These are phyloP conservation scores for Rotaria sp. DNA, from an alignment of 2,888 invertebrate species.

Conservation along the genomic window DNA sequence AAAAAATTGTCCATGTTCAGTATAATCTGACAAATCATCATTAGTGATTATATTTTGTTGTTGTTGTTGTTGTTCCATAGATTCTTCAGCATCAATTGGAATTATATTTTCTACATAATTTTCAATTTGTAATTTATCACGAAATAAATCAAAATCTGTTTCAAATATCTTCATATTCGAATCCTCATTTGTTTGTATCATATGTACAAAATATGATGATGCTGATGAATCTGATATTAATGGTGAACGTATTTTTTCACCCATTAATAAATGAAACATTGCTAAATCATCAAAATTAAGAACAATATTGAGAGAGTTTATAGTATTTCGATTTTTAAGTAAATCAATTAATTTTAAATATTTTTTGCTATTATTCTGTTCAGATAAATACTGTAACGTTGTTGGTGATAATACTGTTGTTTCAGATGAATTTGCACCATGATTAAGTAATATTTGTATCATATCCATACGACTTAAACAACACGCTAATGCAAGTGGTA, in stretches of 20 bases:
- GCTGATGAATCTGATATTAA: neutral
- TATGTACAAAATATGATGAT: neutral
- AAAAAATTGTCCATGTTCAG: neutral
- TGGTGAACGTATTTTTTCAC: neutral
- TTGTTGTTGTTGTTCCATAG: neutral
- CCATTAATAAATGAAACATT: neutral
- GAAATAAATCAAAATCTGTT: neutral
- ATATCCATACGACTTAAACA: neutral
- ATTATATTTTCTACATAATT: neutral
- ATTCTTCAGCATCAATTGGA: neutral
- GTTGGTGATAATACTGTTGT: neutral
- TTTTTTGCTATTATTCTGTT: neutral
- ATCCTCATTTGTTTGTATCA: neutral
- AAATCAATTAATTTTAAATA: neutral
- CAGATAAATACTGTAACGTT: neutral
- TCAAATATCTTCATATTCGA: neutral
- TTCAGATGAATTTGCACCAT: conserved; percentile 3
- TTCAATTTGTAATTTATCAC: neutral
- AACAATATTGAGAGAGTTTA: neutral
- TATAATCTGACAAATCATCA: neutral
- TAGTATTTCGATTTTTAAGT: neutral
- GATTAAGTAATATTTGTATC: neutral
- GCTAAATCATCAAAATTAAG: neutral
- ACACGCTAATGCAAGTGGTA: conserved; percentile 17
- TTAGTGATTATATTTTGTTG: neutral